Percentiles rank a stretch among this genome's conserved stretches.
Conservation (phyloP, 2,797 vertebrate species). For the Cynopterus sphinx region DNA sequence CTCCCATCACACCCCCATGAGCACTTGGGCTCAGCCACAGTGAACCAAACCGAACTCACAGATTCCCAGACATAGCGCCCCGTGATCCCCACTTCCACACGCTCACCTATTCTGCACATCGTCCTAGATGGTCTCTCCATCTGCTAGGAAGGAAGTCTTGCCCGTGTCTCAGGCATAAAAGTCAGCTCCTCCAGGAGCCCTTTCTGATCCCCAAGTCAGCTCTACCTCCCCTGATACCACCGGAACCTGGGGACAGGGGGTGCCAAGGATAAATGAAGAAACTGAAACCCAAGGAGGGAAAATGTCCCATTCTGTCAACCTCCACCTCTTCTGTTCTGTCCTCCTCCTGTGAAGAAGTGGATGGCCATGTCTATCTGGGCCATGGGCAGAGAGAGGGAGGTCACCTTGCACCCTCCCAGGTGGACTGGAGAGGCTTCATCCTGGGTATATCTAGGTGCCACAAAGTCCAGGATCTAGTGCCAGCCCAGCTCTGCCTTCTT, state of each 20-base stretch:
- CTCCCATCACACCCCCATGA: not conserved
- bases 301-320: not conserved
- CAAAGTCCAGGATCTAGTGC: not conserved
- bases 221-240: not conserved
- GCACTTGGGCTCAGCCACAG: not conserved
- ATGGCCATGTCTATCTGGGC: not conserved
- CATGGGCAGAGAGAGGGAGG: not conserved
- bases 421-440: not conserved
- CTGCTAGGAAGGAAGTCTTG: not conserved
- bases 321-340: not conserved
- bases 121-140: not conserved
- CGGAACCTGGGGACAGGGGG: no score
- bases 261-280: slow-evolving; percentile 8
- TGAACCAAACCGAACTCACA: not conserved
- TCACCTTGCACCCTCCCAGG: not conserved
- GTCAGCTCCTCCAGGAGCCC: not conserved
- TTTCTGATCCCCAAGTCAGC: not conserved
- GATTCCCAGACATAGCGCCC: not conserved
- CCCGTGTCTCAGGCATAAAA: not conserved
- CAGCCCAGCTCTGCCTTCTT: slow-evolving; percentile 7
- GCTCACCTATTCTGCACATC: not conserved
- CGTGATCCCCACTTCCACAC: accelerated
- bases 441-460: not conserved
- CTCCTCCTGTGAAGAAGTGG: not conserved
- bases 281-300: not conserved